Percentiles rank a stretch among this genome's conserved stretches.
Evolutionary conservation across 2,888 invertebrate species (phyloP).

Genomic region (Bellardia bayeri): DNA sequence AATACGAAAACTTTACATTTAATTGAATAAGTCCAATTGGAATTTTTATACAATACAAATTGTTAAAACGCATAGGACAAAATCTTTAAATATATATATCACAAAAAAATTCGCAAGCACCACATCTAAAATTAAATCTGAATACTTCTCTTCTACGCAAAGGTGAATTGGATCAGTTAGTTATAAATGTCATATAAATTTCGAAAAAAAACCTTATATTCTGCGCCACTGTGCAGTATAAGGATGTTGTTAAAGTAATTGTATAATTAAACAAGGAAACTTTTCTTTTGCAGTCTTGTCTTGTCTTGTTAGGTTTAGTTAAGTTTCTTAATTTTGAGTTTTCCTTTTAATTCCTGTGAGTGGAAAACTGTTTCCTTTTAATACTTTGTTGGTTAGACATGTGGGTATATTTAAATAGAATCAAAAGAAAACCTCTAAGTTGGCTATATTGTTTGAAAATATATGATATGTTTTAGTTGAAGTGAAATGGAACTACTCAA

Average conservation of each 20-base stretch:
- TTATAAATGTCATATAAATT: too few relatives aligned
- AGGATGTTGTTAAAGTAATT: slow-evolving; percentile 46
- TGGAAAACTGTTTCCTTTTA: neutral
- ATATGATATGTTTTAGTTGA: neutral
- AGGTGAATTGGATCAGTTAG: too few relatives aligned
- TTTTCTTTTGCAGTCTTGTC: slow-evolving; percentile 1
- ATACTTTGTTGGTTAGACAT: slow-evolving; percentile 7
- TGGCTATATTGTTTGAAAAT: neutral
- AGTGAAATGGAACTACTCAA: neutral
- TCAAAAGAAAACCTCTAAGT: slow-evolving; percentile 6
- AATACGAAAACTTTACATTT: too few relatives aligned
- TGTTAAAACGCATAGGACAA: too few relatives aligned
- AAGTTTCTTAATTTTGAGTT: neutral
- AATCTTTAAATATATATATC: too few relatives aligned
- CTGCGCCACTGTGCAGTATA: neutral
- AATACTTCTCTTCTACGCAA: too few relatives aligned
- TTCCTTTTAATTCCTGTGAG: neutral
- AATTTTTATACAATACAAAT: too few relatives aligned
- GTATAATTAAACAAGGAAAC: slow-evolving; percentile 50
- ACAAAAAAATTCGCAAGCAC: too few relatives aligned
- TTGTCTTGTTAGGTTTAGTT: slow-evolving; percentile 1
- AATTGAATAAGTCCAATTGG: too few relatives aligned
- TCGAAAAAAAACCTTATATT: too few relatives aligned
- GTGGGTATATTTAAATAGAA: slow-evolving; percentile 8
- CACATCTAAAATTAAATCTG: too few relatives aligned